Conservation (phyloP, 2,888 invertebrate species). For the Icerya purchasi region DNA sequence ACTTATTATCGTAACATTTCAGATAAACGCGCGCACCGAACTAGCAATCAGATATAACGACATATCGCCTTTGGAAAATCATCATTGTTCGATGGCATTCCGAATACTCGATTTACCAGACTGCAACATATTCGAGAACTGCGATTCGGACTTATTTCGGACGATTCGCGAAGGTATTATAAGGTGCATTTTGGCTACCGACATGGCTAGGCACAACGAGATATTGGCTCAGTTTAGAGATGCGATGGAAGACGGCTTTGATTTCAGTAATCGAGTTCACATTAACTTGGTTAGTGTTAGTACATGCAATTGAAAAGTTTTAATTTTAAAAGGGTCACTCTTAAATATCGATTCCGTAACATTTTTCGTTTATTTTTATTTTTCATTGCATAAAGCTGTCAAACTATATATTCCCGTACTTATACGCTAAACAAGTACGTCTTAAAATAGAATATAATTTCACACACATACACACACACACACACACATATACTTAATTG, state of each 20-base stretch:
- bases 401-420: too few species aligned
- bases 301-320: too few species aligned
- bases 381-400: too few species aligned
- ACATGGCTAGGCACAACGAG: conserved; percentile 60
- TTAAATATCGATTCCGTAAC: too few species aligned
- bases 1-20: conserved; percentile 20
- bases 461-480: too few species aligned
- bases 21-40: conserved; percentile 62
- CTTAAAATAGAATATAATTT: too few species aligned
- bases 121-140: conserved; percentile 53
- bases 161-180: conserved; percentile 55
- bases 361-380: too few species aligned
- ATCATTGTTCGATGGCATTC: conserved; percentile 67
- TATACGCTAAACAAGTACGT: too few species aligned
- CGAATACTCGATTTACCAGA: conserved; percentile 55
- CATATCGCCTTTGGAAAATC: conserved; percentile 66
- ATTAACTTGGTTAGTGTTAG: conserved; percentile 54
- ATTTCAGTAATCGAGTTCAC: conserved; percentile 43
- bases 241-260: conserved; percentile 36
- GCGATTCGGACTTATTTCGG: conserved; percentile 26
- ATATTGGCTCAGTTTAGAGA: conserved; percentile 50
- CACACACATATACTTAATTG: too few species aligned
- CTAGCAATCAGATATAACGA: conserved; percentile 65
- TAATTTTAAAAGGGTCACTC: too few species aligned
- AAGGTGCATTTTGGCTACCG: conserved; percentile 50